Base-by-base conservation (phyloP, 2,113 vertebrate species). In the Condylura cristata region DNA sequence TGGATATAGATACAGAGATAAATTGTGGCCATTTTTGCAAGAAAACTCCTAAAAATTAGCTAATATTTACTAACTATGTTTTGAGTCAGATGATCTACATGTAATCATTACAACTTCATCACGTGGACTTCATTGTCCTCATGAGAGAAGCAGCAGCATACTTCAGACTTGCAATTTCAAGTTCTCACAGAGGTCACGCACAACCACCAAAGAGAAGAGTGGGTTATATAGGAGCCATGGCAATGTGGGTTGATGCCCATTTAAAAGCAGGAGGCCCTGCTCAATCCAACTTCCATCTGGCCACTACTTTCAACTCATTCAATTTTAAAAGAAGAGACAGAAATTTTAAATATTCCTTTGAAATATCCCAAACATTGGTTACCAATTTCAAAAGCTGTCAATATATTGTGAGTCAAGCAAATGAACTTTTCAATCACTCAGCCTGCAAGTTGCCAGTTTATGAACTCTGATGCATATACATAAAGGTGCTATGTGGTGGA, bases 311-410 rank as follows among this genome's bases (percentile, higher is more conserved):
- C 1, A 74, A n/a, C 74, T 82, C 6, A 39, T 44, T 41, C 22
- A 53, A 39, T n/a, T 85, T 76, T 78, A 46, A 51, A 90, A 81
- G 90, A 22, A 79, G 63, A 90, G 74, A 92, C 1, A 22, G 8
- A 34, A 92, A 85, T 75, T 88, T 51, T 68, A 63, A 32, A 81
- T 70, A 12, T 16, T 63, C 13, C 12, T 63, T 63, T 72, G 85
- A 65, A 91, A 70, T 61, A 22, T 66, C 44, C 22, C 68, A 95
- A 95, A 92, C 26, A 82, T 65, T 85, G 76, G 26, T 78, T 78
- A 88, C 66, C 58, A 46, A 60, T 85, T 83, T 34, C 60, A 81
- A 41, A 71, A 88, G 32, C 63, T n/a, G 26, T 63, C 63, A 37
- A n/a, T n/a, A 61, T 71, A n/a, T 92, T 71, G 8, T 93, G 61